Evolutionary conservation across 2,797 vertebrate genomes (phyloP).

Genomic region (Microctenopoma stevenorrisi): DNA sequence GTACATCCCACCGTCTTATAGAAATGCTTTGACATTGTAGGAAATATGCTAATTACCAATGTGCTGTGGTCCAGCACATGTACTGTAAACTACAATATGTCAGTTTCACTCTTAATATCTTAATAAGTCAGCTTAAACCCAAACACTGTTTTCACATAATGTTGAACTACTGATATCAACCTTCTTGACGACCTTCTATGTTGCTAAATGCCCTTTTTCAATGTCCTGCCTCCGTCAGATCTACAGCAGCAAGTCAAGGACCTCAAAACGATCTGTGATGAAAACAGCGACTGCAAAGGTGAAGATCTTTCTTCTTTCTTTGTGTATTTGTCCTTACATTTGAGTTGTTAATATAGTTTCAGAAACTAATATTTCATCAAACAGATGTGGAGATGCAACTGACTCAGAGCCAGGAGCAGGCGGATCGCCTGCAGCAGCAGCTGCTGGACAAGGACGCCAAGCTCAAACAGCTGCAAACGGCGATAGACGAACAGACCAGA

Average conservation of each 20-base stretch:
- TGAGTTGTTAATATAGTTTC: not conserved
- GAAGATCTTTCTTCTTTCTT: not conserved
- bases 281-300: slow-evolving; percentile 37
- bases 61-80: no score
- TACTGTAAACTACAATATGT: not conserved
- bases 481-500: slow-evolving; percentile 1
- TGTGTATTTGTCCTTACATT: not conserved
- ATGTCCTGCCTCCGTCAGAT: slow-evolving; percentile 38
- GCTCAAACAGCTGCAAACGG: slow-evolving; percentile 19
- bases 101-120: not conserved
- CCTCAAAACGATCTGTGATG: slow-evolving; percentile 29
- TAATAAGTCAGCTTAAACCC: not conserved
- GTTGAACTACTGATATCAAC: not conserved
- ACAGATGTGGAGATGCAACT: slow-evolving; percentile 41
- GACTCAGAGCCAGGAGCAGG: slow-evolving; percentile 22
- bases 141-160: no score
- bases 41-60: not conserved
- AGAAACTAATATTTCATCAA: slow-evolving; percentile 18
- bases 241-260: slow-evolving; percentile 38
- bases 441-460: slow-evolving; percentile 7
- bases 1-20: not conserved
- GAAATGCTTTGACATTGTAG: not conserved
- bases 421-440: slow-evolving; percentile 3
- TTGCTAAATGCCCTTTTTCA: not conserved
- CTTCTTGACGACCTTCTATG: not conserved